These are phyloP conservation scores for Halcyon smyrnensis DNA, from an alignment of 2,797 vertebrate species.

Conservation along the genomic window DNA sequence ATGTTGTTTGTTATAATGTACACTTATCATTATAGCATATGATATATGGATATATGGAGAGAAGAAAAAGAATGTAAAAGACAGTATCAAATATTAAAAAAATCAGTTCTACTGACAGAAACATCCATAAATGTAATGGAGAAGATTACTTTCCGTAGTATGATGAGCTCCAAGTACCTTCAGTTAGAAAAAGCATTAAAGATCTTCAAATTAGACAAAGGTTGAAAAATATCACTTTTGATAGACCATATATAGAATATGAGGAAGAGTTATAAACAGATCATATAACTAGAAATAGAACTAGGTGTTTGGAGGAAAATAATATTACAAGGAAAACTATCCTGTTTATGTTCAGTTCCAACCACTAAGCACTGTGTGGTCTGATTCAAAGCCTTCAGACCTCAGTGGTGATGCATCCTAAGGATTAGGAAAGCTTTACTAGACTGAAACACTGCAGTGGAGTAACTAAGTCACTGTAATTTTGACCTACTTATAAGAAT, in stretches of 20 bases:
- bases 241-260: neutral
- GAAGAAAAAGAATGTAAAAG: neutral
- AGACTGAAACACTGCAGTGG: neutral
- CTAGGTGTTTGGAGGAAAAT: neutral
- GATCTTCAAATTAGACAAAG: neutral
- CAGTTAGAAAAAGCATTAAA: neutral
- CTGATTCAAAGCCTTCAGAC: neutral
- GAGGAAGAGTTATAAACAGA: neutral
- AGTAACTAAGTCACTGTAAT: neutral
- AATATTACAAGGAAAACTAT: neutral
- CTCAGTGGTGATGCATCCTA: neutral
- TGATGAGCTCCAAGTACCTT: neutral
- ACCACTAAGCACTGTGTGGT: neutral
- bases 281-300: neutral
- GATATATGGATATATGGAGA: neutral
- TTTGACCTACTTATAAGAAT: slow-evolving; percentile 4
- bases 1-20: neutral
- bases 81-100: neutral
- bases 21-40: neutral
- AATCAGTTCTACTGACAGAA: neutral
- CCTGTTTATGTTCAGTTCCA: neutral
- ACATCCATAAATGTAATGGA: neutral
- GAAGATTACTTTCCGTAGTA: neutral
- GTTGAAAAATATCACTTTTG: neutral
- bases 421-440: neutral